A percentile compares a stretch with the other conserved stretches of the same genome.
These are phyloP conservation scores for Macropus fuliginosus DNA, from an alignment of 2,797 vertebrate species.

Conservation along the genomic window DNA sequence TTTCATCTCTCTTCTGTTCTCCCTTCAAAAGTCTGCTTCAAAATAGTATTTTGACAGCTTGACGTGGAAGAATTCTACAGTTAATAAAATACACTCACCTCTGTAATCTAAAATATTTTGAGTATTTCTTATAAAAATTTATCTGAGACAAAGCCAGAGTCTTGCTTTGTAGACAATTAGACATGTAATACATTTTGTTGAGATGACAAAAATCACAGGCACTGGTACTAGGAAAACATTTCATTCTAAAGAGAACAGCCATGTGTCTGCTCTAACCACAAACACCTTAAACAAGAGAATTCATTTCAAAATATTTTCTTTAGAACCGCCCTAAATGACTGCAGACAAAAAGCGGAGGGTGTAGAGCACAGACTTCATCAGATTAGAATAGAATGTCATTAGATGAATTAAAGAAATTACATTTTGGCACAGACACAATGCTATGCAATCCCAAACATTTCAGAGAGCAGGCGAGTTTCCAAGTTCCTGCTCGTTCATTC, in stretches of 20 bases:
- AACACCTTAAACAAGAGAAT: constrained; percentile 51
- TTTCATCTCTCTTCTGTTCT: neutral
- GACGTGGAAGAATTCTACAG: neutral
- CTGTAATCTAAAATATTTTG: neutral
- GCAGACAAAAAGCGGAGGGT: neutral
- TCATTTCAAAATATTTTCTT: constrained; percentile 64
- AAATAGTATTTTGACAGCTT: neutral
- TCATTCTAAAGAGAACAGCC: constrained; percentile 28
- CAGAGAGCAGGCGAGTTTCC: constrained; percentile 47
- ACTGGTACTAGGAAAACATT: neutral
- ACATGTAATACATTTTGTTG: neutral
- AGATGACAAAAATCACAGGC: constrained; percentile 35
- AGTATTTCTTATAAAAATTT: neutral
- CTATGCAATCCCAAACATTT: neutral
- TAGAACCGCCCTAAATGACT: constrained; percentile 44
- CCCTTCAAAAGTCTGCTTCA: neutral
- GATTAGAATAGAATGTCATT: constrained; percentile 63
- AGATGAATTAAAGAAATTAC: constrained; percentile 59
- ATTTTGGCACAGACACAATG: constrained; percentile 37
- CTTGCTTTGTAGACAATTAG: neutral
- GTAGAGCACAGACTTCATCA: constrained; percentile 29
- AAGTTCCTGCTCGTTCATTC: constrained; percentile 56
- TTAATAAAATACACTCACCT: neutral
- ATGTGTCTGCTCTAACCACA: neutral
- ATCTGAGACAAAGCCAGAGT: neutral